Evolutionary conservation across 2,113 vertebrate genomes (phyloP).

Genomic region (Perca fluviatilis): DNA sequence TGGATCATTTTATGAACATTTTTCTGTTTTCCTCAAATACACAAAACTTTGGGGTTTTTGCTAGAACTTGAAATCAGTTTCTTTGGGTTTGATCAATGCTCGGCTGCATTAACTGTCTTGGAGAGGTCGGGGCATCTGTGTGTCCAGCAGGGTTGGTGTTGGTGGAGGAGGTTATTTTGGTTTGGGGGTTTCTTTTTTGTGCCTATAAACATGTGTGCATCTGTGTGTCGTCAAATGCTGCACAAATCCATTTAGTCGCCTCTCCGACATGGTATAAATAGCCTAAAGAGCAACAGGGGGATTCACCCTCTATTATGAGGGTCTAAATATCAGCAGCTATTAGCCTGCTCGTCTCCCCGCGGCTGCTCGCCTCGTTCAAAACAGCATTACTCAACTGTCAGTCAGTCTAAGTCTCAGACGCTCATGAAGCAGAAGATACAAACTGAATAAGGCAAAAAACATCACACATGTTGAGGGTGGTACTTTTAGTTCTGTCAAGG

Average conservation of each 20-base stretch:
- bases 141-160: neutral
- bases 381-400: constrained; percentile 46
- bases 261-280: constrained; percentile 68
- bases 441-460: neutral
- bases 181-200: constrained; percentile 31
- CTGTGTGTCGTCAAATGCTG: constrained; percentile 47
- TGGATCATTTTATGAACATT: neutral
- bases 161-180: constrained; percentile 12
- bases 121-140: neutral
- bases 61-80: neutral
- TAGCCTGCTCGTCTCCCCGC: constrained; percentile 57
- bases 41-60: neutral
- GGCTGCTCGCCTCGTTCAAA: constrained; percentile 37
- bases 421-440: neutral
- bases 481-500: neutral
- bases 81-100: neutral
- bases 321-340: constrained; percentile 73
- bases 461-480: neutral
- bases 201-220: constrained; percentile 27
- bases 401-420: constrained; percentile 16
- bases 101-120: neutral
- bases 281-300: constrained; percentile 71
- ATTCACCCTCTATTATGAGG: constrained; percentile 57
- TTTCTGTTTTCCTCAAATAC: neutral
- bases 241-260: constrained; percentile 61